Evolutionary conservation across 2,797 vertebrate genomes (phyloP), one percentile per base, ranked within the genome.

Genomic region (Sebastes hubbsi): DNA sequence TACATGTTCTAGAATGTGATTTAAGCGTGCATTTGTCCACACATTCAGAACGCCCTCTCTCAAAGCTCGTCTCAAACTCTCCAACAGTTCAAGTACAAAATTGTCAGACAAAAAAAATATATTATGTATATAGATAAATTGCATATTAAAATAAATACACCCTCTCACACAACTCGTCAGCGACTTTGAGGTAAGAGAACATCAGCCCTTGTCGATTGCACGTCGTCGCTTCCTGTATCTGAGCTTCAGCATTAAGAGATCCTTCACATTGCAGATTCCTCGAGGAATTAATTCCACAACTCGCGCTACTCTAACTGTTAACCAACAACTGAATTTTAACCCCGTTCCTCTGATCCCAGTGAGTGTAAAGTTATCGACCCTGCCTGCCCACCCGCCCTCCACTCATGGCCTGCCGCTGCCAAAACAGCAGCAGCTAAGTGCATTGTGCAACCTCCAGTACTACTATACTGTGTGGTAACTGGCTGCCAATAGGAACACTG

Each of bases 11-110:
- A 8, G 2, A 78, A 75, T 76, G 42, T 55, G 72, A 76, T 61
- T 83, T 78, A 14, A 55, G 46, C 36, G 32, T 75, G n/a, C 60
- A 68, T 83, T 77, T 66, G 59, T 61, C 29, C 55, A 59, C 66
- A 68, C 24, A 73, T 81, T 79, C 74, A 77, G 34, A 72, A 70
- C 32, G 10, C 36, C 52, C 22, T 72, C 61, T 46, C 29, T 79
- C 52, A 76, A 75, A 78, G 58, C 65, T 78, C 14, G 24, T 65
- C 78, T 83, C 59, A 77, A 86, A 75, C 58, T 78, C 62, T 80
- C 75, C 76, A 25, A 64, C 78, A 78, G 68, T 84, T 84, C 70
- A 91, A 91, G 91, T 94, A 94, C 86, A 94, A 94, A 95, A 95
- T 90, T 77, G 71, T 82, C 82, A 78, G 71, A 87, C 70, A 87